phyloP scores from a whole-genome alignment of 1,140 invertebrate species.

The Drosophila micromelanica region DNA sequence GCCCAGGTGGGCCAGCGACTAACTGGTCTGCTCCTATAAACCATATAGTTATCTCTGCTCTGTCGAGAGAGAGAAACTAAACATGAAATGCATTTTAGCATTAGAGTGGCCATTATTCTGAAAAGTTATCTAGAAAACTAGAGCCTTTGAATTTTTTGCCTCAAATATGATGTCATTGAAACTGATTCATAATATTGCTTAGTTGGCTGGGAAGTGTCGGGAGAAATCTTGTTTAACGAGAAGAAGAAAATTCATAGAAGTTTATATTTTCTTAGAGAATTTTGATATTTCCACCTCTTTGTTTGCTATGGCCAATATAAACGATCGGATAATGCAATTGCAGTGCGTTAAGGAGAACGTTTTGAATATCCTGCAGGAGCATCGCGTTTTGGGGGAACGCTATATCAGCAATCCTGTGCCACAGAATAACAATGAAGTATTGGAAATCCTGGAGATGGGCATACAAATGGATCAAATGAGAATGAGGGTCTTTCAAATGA shows the following conservation, averaged over 20 bases:
- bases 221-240: not conserved
- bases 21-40: slow-evolving; percentile 1
- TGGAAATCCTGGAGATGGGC: not conserved
- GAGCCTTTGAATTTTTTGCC: not conserved
- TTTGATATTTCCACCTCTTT: not conserved
- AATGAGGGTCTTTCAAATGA: slow-evolving; percentile 5
- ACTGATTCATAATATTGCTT: not conserved
- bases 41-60: not conserved
- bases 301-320: not conserved
- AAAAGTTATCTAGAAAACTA: not conserved
- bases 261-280: no score
- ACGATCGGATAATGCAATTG: not conserved
- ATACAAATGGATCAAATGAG: slow-evolving; percentile 5
- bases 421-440: not conserved
- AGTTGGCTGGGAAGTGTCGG: not conserved
- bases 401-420: not conserved
- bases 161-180: not conserved
- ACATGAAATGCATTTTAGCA: slow-evolving; percentile 1
- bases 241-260: no score
- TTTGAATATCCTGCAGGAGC: not conserved
- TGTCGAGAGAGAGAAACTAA: slow-evolving; percentile 2
- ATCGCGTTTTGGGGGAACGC: not conserved
- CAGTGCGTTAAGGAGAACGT: slow-evolving; percentile 1
- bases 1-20: slow-evolving; percentile 10
- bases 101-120: not conserved